Base-by-base conservation (phyloP, 2,113 vertebrate species). In the Entomyzon cyanotis region DNA sequence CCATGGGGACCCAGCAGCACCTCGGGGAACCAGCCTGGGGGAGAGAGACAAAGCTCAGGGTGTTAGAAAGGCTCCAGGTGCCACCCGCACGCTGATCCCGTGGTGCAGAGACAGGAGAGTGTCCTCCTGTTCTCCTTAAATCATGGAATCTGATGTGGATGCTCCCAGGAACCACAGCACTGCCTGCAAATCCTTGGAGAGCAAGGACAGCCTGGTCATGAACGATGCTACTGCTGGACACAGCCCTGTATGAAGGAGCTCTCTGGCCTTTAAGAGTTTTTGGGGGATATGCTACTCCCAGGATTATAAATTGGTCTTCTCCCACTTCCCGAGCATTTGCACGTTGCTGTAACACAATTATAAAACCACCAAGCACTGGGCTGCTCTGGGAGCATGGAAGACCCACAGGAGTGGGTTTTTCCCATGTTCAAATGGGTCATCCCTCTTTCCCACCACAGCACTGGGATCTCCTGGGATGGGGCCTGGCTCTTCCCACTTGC, bases 71-170 rank as follows among this genome's bases (percentile, higher is more conserved):
- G 69, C 35, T 31, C 24, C 2, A 1, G 14, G 37, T 33, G 10
- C 33, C 37, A 31, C 28, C 19, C n/a, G 0, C 16, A 1, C 0
- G 1, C 16, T 3, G 0, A 39, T 21, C 31, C 47, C 10, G 4
- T 0, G 2, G 37, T 6, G n/a, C 35, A 0, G 0, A 22, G 1
- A 7, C 4, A 30, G 42, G 24, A 84, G 17, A 52, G 49, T 20
- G 10, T 21, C 55, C 35, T 35, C 44, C 4, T 0, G 6, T 24
- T 52, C 56, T 75, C 60, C n/a, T 6, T 12, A 62, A 52, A n/a
- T 3, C 25, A 1, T 0, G 11, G 69, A 80, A 52, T 3, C 23
- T 3, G 16, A 35, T 7, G 23, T n/a, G 12, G 30, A 17, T 42
- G 20, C 15, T 67, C 33, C 46, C 20, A 52, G 22, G 6, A 31